These are phyloP conservation scores for Arion vulgaris DNA, from an alignment of 1,140 invertebrate genomes.

Conservation along the genomic window DNA sequence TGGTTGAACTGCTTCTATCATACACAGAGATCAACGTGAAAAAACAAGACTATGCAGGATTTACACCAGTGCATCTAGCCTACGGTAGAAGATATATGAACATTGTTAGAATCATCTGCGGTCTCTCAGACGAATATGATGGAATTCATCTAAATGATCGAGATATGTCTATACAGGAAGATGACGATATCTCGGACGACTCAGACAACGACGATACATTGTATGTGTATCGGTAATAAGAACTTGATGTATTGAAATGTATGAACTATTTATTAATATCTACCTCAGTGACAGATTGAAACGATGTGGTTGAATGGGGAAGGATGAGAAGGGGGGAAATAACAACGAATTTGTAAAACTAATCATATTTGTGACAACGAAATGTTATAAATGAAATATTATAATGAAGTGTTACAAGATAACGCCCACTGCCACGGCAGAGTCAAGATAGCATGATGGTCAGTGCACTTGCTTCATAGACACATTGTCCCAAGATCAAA, in stretches of 20 bases:
- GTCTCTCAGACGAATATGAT: background rate
- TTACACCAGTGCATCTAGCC: constrained; percentile 47
- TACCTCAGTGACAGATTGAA: too few relatives aligned
- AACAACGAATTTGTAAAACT: too few relatives aligned
- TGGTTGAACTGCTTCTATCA: constrained; percentile 40
- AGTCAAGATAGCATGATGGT: too few relatives aligned
- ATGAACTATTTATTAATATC: background rate
- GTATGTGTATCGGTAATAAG: background rate
- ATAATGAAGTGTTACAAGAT: too few relatives aligned
- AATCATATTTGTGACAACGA: too few relatives aligned
- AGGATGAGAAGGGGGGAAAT: too few relatives aligned
- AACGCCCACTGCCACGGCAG: too few relatives aligned
- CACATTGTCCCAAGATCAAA: too few relatives aligned
- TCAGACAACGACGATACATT: background rate
- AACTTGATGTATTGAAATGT: background rate
- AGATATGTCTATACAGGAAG: background rate
- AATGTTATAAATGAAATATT: too few relatives aligned
- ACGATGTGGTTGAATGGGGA: too few relatives aligned
- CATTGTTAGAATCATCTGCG: background rate
- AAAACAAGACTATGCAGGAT: constrained; percentile 44
- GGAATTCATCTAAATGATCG: background rate
- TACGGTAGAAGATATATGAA: constrained; percentile 42
- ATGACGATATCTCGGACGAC: background rate
- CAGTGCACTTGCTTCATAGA: too few relatives aligned
- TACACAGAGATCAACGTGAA: constrained; percentile 38